Conservation (phyloP, 2,888 invertebrate species). For the Tanytarsus gracilentus region DNA sequence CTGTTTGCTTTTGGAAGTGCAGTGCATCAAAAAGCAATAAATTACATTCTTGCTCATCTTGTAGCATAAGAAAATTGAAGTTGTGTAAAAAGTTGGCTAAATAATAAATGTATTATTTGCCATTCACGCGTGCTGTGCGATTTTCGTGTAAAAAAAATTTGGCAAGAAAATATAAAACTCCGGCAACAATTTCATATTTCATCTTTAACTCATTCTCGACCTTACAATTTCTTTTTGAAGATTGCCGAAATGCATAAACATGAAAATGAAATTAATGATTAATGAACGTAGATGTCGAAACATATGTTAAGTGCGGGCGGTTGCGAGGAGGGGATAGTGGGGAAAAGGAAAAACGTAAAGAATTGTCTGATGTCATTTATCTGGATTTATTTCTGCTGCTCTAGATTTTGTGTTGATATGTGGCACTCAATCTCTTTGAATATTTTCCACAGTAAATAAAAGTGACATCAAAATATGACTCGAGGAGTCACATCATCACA, state of each 20-base stretch:
- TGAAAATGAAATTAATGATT: slow-evolving; percentile 17
- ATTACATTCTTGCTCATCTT: slow-evolving; percentile 9
- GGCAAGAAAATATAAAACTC: too few relatives aligned
- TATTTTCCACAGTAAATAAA: background rate
- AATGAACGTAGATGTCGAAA: background rate
- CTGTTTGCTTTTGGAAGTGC: slow-evolving; percentile 1
- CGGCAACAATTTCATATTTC: too few relatives aligned
- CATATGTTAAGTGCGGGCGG: slow-evolving; percentile 6
- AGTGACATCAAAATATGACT: slow-evolving; percentile 11
- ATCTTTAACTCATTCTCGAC: too few relatives aligned
- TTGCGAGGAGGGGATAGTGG: background rate
- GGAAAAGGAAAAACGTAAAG: background rate
- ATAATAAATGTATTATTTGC: slow-evolving; percentile 7
- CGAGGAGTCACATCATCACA: background rate
- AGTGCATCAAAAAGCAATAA: slow-evolving; percentile 20
- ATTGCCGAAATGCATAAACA: slow-evolving; percentile 12
- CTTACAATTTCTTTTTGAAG: background rate
- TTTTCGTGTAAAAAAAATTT: too few relatives aligned
- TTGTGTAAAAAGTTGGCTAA: background rate
- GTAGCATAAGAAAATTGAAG: background rate
- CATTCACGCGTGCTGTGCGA: slow-evolving; percentile 8
- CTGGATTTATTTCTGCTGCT: slow-evolving; percentile 4
- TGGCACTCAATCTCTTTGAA: background rate
- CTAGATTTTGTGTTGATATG: background rate
- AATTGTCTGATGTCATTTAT: slow-evolving; percentile 8